A percentile compares a stretch with the other conserved stretches of the same genome.
Conservation (phyloP, 2,888 invertebrate species). For the Ephialtes manifestator region DNA sequence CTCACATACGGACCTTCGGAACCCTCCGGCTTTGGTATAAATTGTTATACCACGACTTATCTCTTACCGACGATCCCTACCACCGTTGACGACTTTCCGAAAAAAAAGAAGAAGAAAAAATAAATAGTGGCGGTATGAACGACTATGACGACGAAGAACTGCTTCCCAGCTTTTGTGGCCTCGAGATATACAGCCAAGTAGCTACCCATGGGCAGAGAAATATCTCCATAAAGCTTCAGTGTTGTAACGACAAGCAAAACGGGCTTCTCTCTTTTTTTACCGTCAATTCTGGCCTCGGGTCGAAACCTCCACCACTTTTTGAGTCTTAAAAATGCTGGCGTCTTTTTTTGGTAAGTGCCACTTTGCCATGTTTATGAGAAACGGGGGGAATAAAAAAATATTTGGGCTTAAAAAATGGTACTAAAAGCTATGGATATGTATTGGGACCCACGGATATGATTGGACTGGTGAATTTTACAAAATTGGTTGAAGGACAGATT, state of each 20-base stretch:
- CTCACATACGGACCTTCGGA: conserved; percentile 34
- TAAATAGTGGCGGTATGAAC: neutral
- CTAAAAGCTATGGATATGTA: too few species aligned
- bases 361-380: too few species aligned
- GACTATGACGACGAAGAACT: neutral
- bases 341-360: too few species aligned
- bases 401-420: too few species aligned
- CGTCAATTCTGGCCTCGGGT: neutral
- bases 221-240: conserved; percentile 14
- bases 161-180: neutral
- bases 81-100: conserved; percentile 24
- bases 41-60: conserved; percentile 70
- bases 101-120: conserved; percentile 21
- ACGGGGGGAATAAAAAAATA: neutral
- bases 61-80: conserved; percentile 60
- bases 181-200: neutral
- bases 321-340: too few species aligned
- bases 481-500: too few species aligned
- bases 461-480: too few species aligned
- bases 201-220: neutral
- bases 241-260: conserved; percentile 2
- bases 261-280: neutral
- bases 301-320: neutral
- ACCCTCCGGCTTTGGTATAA: conserved; percentile 62
- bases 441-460: too few species aligned